Evolutionary conservation across 64 coral and sea anemone species (phyloP), one percentile per base, ranked within the genome.

Genomic region (Anthopleura sola): DNA sequence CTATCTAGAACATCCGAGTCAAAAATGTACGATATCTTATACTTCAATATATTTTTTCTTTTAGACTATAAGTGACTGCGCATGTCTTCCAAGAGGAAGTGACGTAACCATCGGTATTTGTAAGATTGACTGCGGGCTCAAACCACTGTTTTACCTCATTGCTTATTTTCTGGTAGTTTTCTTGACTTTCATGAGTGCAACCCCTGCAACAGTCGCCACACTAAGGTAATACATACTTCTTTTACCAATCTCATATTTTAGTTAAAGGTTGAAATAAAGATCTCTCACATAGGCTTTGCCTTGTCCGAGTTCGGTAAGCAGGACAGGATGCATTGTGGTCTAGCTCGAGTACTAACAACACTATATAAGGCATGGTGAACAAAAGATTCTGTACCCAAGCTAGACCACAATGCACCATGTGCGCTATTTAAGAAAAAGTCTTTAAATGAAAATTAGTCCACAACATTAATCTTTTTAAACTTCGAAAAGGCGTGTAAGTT

Each of bases 181-280:
- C 32, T 34, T 75, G 12, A 87, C 54, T 32, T 92, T 92, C 46
- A 56, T 92, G 54, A 87, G 80, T 49, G 84, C 78, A 58, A 92
- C 90, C 9, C 90, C 90, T 19, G 78, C 78, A 48, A 62, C 90
- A 10, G 82, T 92, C n/a, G 85, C 83, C 37, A 92, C 90, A 14
- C 54, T 92, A 80, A 87, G 90, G 90, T 92, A 60, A 87, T 77
- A 26, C 58, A 47, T 31, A 39, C 33, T 78, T 10, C 3, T 84
- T 36, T 51, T 17, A 0, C 37, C 29, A 39, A 36, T 79, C 44
- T 8, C 14, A 62, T 62, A 62, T 62, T 26, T 7, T 5, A 10
- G 21, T 62, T 23, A 1, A 62, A n/a, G 3, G 11, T 26, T 62
- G 58, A 11, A 1, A 62, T 10, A 15, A 23, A 24, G n/a, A 26